Conservation (phyloP, 2,797 vertebrate genomes). For the Trachops cirrhosus region DNA sequence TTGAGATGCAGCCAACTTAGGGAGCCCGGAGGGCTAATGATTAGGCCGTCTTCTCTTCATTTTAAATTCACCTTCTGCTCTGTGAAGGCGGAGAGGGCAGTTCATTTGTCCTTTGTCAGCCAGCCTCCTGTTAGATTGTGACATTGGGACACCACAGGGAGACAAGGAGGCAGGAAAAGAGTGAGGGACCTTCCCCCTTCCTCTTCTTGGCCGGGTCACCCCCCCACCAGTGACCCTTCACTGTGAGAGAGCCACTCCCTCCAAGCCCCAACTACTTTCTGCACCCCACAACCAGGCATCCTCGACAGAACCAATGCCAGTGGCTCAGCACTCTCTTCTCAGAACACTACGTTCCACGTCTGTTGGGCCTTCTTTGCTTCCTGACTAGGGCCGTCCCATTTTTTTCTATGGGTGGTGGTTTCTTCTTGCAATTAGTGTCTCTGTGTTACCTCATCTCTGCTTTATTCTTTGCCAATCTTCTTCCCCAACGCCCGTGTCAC, state of each 20-base stretch:
- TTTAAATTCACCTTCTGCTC: neutral
- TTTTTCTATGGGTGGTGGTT: fast-evolving
- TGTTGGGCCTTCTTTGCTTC: too few relatives aligned
- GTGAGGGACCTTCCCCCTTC: neutral
- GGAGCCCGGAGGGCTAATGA: neutral
- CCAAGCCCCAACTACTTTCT: neutral
- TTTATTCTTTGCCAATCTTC: neutral
- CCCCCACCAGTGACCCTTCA: neutral
- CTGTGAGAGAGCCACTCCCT: fast-evolving
- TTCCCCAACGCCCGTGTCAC: fast-evolving
- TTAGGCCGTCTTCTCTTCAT: neutral
- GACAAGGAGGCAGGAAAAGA: neutral
- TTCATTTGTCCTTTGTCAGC: neutral
- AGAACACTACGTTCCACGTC: neutral
- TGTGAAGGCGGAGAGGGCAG: neutral
- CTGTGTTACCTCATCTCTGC: neutral
- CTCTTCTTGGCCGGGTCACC: too few relatives aligned
- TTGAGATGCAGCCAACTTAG: neutral
- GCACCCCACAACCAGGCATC: neutral
- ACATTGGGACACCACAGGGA: neutral
- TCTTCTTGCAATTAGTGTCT: neutral
- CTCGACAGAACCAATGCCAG: too few relatives aligned
- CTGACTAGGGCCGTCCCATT: fast-evolving
- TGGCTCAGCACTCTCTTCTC: fast-evolving
- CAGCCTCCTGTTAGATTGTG: neutral